phyloP scores from a whole-genome alignment of 2,797 vertebrate species.

The Cephalopachus bancanus region DNA sequence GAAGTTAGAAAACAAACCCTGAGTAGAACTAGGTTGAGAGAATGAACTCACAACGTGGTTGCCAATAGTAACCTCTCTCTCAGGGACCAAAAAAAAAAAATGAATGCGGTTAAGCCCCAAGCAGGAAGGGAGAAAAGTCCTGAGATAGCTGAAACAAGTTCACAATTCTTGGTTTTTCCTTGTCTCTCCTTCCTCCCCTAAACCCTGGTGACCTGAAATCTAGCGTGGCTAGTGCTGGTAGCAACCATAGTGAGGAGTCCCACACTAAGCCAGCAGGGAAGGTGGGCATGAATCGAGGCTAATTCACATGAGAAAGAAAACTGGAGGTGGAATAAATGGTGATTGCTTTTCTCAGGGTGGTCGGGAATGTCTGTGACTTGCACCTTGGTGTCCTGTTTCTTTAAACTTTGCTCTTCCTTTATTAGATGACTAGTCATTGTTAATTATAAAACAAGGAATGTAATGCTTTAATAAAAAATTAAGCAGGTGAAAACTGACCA shows the following conservation, averaged over 20 bases:
- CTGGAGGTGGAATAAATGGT: not conserved
- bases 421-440: not conserved
- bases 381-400: not conserved
- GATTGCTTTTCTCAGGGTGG: not conserved
- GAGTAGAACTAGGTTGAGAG: not conserved
- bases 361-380: not conserved
- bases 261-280: not conserved
- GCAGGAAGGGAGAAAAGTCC: not conserved
- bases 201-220: not conserved
- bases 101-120: not conserved
- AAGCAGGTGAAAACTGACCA: not conserved
- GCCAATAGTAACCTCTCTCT: not conserved
- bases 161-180: not conserved
- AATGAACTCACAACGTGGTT: constrained; percentile 19
- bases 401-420: constrained; percentile 40
- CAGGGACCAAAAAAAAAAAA: not conserved
- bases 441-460: constrained; percentile 37
- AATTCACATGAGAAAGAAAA: not conserved
- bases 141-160: not conserved
- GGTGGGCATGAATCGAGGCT: not conserved
- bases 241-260: not conserved
- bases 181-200: not conserved
- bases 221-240: not conserved
- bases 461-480: constrained; percentile 37
- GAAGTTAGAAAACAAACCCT: constrained; percentile 20